phyloP scores from a whole-genome alignment of 1,140 invertebrate genomes.

The Trichomalopsis sarcophagae region DNA sequence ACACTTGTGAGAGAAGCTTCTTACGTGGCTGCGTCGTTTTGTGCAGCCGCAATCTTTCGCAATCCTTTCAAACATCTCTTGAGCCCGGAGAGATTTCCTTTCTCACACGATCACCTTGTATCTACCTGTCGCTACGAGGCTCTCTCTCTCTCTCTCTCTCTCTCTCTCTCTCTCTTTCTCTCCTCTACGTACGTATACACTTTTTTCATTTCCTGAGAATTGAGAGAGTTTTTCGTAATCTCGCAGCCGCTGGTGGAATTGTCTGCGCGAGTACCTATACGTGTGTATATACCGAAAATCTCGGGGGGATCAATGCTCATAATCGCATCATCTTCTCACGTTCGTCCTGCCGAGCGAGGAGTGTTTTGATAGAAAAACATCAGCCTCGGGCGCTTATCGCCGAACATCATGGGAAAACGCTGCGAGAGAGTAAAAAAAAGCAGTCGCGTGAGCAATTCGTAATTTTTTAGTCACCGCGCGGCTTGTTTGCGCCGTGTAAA shows the following conservation, averaged over 20 bases:
- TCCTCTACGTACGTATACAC: background rate
- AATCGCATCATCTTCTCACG: constrained; percentile 49
- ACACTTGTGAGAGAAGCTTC: constrained; percentile 1
- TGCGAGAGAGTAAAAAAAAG: background rate
- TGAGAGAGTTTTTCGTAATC: constrained; percentile 16
- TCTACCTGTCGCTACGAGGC: constrained; percentile 8
- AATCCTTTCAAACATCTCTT: constrained; percentile 62
- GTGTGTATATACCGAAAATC: background rate
- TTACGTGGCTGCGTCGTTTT: background rate
- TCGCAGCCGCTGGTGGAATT: background rate
- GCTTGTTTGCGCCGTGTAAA: background rate
- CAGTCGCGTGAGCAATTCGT: background rate
- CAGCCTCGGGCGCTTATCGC: constrained; percentile 3
- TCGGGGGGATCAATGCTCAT: constrained; percentile 11
- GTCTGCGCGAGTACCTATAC: background rate
- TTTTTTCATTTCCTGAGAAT: constrained; percentile 26
- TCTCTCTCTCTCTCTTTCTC: background rate
- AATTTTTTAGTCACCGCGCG: background rate
- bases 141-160: background rate
- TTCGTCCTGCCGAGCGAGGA: constrained; percentile 16
- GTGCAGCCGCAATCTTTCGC: constrained; percentile 56
- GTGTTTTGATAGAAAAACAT: constrained; percentile 16
- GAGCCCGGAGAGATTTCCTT: constrained; percentile 55
- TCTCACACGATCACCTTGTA: constrained; percentile 55
- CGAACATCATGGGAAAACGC: constrained; percentile 12